phyloP scores from a whole-genome alignment of 2,888 invertebrate genomes.

The Onthophagus sagittarius region DNA sequence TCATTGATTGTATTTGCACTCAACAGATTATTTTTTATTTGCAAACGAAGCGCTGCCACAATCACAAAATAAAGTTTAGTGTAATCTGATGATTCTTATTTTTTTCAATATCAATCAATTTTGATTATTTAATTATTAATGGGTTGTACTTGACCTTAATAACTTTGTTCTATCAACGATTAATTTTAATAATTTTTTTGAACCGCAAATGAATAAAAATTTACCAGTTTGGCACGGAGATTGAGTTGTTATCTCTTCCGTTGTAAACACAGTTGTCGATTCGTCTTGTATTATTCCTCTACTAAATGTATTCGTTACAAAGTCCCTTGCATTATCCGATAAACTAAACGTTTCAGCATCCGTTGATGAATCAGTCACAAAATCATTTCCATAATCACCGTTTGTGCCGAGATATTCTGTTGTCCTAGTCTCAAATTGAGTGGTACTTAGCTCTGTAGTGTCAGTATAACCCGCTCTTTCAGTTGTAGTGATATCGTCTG shows the following conservation, averaged over 20 bases:
- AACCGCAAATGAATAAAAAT: background rate
- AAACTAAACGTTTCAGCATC: background rate
- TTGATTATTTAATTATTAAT: no score
- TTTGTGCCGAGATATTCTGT: background rate
- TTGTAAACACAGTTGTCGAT: background rate
- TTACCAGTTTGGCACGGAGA: background rate
- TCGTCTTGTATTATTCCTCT: background rate
- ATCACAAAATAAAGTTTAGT: no score
- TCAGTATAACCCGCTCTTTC: background rate
- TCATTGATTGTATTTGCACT: no score
- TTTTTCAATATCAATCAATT: no score
- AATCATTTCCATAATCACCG: background rate
- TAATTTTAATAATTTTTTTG: no score
- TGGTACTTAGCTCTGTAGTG: background rate
- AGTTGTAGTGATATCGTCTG: background rate
- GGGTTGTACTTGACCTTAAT: no score
- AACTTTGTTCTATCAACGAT: no score
- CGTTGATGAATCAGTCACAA: background rate
- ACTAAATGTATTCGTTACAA: background rate
- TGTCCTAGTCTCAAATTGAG: background rate
- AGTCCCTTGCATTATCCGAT: background rate
- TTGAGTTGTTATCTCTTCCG: background rate
- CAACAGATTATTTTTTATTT: no score
- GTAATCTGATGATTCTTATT: no score
- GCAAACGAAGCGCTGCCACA: no score